Evolutionary conservation across 2,888 invertebrate genomes (phyloP), one percentile per base, ranked within the genome.

Genomic region (Ernsta delagoae): DNA sequence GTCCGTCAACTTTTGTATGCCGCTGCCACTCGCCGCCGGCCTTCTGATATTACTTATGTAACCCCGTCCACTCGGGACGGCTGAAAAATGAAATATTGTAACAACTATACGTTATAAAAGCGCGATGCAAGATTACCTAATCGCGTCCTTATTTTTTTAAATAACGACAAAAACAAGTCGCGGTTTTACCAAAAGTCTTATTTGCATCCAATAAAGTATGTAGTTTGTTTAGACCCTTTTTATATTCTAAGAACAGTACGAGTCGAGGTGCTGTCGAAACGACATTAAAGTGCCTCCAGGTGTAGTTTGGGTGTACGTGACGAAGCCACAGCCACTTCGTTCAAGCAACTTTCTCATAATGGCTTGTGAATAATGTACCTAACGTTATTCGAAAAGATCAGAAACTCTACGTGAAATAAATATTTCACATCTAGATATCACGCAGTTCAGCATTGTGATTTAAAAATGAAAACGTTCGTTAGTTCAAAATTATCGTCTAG

Each of bases 1-100:
- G 83, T 89, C 87, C 87, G 86, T 88, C 90, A 89, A 86, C 83
- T 86, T 87, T 86, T 87, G 84, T 85, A 80, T 79, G 77, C 78
- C 75, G 72, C 76, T 76, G 77, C 80, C 79, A 79, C 77, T 79
- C 78, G 79, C 75, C 75, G 75, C 74, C 81, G 82, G 76, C 75
- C 81, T 82, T 84, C 82, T 81, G 75, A 82, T 83, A 66, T 84
- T 79, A 79, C 84, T 79, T 76, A 75, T 81, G 77, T 79, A 76
- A 75, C 80, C 24, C 53, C 75, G 76, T 39, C 72, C 59, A 50
- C 71, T 73, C 74, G 73, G 77, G 76, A 75, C 73, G 75, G 78
- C 79, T 24, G 8, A 59, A 66, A 66, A 12, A 39, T 59, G 9
- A 53, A 53, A 43, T 59, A 56, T n/a, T 56, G 34, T 11, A 31